These are phyloP conservation scores for Cyaniris semiargus DNA, from an alignment of 2,888 invertebrate genomes.

Conservation along the genomic window DNA sequence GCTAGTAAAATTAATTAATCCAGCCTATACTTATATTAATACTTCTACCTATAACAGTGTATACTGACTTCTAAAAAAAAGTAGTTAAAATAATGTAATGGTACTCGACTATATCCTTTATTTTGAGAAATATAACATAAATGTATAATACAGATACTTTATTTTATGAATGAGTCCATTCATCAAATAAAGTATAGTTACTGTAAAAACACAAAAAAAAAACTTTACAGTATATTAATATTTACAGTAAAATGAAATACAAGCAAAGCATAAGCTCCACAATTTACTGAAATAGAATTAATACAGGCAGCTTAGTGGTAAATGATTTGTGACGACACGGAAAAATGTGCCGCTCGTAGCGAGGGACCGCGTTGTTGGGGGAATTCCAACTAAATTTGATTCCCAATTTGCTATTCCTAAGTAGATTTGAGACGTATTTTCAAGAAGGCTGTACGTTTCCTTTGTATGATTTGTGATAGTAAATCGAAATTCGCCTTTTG, in stretches of 20 bases:
- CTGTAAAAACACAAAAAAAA: not conserved
- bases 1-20: no score
- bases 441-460: not conserved
- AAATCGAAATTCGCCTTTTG: not conserved
- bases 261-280: not conserved
- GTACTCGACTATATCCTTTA: no score
- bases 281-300: not conserved
- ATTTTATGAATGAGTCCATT: no score
- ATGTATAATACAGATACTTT: no score
- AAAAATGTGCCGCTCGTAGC: conserved; percentile 15
- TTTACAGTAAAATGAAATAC: not conserved
- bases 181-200: no score
- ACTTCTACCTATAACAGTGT: no score
- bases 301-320: conserved; percentile 19
- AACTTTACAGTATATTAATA: not conserved
- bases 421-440: not conserved
- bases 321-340: conserved; percentile 24
- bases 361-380: not conserved
- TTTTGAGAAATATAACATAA: no score
- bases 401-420: conserved; percentile 27
- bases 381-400: conserved; percentile 30
- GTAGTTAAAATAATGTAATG: no score
- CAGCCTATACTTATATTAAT: no score
- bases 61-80: no score
- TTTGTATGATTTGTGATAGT: not conserved